A percentile compares a stretch with the other conserved stretches of the same genome.
These are phyloP conservation scores for Eucidaris tribuloides DNA, from an alignment of 35 echinoderm and acorn worm species.

Conservation along the genomic window DNA sequence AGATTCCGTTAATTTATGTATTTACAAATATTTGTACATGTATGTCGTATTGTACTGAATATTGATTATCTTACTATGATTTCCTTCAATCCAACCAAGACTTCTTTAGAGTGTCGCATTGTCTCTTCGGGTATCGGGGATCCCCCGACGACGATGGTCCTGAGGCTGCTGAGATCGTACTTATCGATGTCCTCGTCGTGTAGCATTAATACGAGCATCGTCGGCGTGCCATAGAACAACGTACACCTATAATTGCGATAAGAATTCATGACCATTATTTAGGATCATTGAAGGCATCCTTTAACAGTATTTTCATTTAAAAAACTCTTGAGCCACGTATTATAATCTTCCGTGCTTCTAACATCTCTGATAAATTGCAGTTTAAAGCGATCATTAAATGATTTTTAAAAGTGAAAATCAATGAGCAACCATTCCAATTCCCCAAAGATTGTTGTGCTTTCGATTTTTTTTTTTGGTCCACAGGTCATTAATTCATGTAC, in stretches of 20 bases:
- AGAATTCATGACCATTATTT: neutral
- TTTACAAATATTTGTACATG: neutral
- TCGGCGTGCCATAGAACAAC: neutral
- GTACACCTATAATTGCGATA: neutral
- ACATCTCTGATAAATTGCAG: neutral
- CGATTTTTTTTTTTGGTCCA: too few species aligned
- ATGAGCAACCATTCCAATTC: neutral
- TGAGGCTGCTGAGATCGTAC: neutral
- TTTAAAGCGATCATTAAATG: neutral
- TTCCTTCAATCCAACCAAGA: neutral
- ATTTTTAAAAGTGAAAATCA: neutral
- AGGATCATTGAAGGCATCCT: neutral
- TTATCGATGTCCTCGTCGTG: neutral
- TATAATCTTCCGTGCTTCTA: neutral
- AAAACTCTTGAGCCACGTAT: neutral
- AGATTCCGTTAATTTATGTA: neutral
- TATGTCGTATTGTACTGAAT: neutral
- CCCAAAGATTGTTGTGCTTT: too few species aligned
- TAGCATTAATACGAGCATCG: neutral
- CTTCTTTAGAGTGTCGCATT: neutral
- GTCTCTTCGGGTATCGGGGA: neutral
- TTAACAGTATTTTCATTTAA: neutral
- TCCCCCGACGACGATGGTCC: neutral
- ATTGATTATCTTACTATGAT: neutral
- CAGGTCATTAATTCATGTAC: too few species aligned